Evolutionary conservation across 2,797 vertebrate genomes (phyloP), one percentile per base, ranked within the genome.

Genomic region (Trachurus trachurus): DNA sequence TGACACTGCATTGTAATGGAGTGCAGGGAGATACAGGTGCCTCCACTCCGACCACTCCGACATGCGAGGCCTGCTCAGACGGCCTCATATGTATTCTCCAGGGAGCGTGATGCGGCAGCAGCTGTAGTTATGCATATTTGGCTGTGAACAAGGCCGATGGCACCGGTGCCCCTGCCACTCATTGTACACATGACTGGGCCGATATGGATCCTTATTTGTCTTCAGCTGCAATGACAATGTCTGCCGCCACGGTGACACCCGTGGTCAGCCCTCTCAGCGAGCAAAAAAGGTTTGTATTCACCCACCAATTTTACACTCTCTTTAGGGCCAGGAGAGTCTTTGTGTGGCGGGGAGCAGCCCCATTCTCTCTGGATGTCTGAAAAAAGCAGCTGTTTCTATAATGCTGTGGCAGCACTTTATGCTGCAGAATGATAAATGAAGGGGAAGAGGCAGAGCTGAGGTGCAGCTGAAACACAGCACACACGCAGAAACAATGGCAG

Each of bases 371-470:
- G 78, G 74, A 78, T 66, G 87, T 81, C 85, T 90, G 85, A 79
- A 87, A 88, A 96, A 96, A 97, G 97, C 98, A 98, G 97, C 98
- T 98, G 97, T 96, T 97, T 94, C 81, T 92, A 96, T 94, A 95
- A 92, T 72, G 93, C 93, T 84, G 90, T 93, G 92, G 92, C 94
- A 93, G 93, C 92, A 94, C 94, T 94, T 94, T 93, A 94, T 91
- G 90, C 86, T 91, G 93, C 93, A 89, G 91, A 94, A 95, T 97
- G 96, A 98, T 96, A 96, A 96, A 98, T 97, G 93, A 91, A 90
- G 91, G 87, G 77, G 78, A 93, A 85, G 87, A 78, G 80, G 91
- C 86, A 85, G 88, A 88, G 83, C 89, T 86, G 90, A 87, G 84
- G 72, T 92, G 92, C 91, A 93, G 90, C 89, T 92, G 92, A 94